Evolutionary conservation across 2,113 vertebrate genomes (phyloP).

Genomic region (Uropsilus gracilis): DNA sequence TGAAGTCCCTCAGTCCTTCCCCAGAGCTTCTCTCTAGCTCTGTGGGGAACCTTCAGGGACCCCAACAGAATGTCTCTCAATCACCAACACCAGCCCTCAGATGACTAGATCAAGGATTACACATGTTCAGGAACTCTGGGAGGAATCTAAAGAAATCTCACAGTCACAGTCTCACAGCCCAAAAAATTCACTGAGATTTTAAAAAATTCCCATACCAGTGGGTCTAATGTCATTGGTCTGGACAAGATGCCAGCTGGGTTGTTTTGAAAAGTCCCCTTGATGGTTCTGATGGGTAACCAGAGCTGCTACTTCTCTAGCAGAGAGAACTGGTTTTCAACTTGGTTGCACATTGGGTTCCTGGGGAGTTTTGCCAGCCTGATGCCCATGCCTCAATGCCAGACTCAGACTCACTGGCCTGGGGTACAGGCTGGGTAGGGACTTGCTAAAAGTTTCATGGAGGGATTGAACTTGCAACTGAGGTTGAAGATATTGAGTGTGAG

Average conservation of each 20-base stretch:
- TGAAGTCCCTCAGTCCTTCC: neutral
- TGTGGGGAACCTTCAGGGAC: neutral
- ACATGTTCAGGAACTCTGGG: neutral
- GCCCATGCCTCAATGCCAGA: neutral
- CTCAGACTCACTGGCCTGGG: neutral
- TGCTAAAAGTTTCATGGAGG: neutral
- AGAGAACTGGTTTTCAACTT: neutral
- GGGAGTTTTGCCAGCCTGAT: neutral
- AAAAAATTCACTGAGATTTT: neutral
- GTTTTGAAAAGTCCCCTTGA: neutral
- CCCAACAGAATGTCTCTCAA: neutral
- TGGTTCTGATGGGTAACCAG: neutral
- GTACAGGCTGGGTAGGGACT: neutral
- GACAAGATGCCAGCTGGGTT: fast-evolving
- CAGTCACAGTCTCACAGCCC: neutral
- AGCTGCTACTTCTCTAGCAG: neutral
- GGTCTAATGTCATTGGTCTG: neutral
- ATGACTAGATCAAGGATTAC: neutral
- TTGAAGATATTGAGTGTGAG: neutral
- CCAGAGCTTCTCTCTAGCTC: neutral
- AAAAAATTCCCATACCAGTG: neutral
- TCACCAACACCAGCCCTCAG: neutral
- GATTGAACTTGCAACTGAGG: neutral
- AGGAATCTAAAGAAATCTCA: neutral
- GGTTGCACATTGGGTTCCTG: neutral